Percentiles rank a stretch among this genome's conserved stretches.
Conservation (phyloP, 2,888 invertebrate genomes). For the Temnothorax rugatulus region DNA sequence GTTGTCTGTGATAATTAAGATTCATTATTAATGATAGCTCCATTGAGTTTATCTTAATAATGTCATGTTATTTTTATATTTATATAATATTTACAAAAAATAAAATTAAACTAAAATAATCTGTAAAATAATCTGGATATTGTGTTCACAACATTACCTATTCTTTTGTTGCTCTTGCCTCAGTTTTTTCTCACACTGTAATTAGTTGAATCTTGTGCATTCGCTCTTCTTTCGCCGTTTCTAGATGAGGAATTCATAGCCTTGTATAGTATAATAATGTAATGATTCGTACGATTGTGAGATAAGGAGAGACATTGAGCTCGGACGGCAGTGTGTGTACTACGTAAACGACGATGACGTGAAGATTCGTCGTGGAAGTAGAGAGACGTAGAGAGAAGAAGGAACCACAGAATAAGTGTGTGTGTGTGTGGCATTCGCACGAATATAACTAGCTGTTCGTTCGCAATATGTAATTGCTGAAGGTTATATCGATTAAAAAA, state of each 20-base stretch:
- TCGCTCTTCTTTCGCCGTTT: slow-evolving; percentile 56
- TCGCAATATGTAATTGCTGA: slow-evolving; percentile 72
- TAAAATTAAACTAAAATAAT: slow-evolving; percentile 2
- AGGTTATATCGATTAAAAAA: slow-evolving; percentile 54
- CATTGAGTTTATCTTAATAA: not conserved
- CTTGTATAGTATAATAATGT: slow-evolving; percentile 45
- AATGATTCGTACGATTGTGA: slow-evolving; percentile 66
- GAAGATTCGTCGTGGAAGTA: slow-evolving; percentile 41
- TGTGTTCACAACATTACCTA: not conserved
- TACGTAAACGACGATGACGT: slow-evolving; percentile 39
- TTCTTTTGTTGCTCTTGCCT: not conserved
- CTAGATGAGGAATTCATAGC: slow-evolving; percentile 66
- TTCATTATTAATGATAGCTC: not conserved
- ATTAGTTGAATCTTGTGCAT: slow-evolving; percentile 60
- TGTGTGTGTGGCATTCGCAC: slow-evolving; percentile 45
- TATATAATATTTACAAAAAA: not conserved
- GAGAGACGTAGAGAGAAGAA: slow-evolving; percentile 19
- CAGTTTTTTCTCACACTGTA: slow-evolving; percentile 2
- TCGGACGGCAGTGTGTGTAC: slow-evolving; percentile 31
- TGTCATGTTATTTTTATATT: not conserved
- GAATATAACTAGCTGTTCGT: slow-evolving; percentile 72
- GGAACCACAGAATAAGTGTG: slow-evolving; percentile 23
- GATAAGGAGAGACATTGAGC: slow-evolving; percentile 37
- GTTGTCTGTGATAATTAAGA: not conserved
- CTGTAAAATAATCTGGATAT: slow-evolving; percentile 2